phyloP scores from a whole-genome alignment of 2,888 invertebrate genomes.

The Philhelius pedissequus region DNA sequence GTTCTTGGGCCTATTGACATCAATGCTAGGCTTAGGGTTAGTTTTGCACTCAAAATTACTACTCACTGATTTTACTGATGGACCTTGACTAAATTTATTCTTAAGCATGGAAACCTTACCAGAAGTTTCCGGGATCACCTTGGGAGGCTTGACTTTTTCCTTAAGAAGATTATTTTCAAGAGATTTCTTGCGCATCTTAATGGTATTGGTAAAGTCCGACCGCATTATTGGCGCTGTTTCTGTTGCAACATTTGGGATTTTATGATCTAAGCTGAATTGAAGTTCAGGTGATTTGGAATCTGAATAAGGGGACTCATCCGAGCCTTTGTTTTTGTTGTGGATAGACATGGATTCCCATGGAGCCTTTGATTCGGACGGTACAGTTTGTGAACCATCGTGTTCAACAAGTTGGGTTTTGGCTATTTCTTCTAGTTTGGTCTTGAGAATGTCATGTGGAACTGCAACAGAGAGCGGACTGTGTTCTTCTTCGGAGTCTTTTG shows the following conservation, averaged over 20 bases:
- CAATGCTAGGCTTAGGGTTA: constrained; percentile 69
- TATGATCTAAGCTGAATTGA: constrained; percentile 23
- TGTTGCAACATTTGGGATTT: constrained; percentile 43
- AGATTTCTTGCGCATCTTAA: constrained; percentile 78
- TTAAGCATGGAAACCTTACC: constrained; percentile 77
- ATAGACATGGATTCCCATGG: neutral
- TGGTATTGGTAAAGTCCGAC: constrained; percentile 78
- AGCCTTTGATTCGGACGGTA: neutral
- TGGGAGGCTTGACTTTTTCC: constrained; percentile 74
- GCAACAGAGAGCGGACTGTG: constrained; percentile 71
- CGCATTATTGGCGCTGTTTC: constrained; percentile 75
- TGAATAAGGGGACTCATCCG: neutral
- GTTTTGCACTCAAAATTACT: constrained; percentile 58
- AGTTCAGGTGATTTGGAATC: constrained; percentile 22
- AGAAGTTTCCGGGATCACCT: constrained; percentile 72
- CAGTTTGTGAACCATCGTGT: constrained; percentile 34
- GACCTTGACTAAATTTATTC: constrained; percentile 73
- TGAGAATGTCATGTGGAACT: constrained; percentile 73
- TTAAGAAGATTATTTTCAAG: constrained; percentile 76
- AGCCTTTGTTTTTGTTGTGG: neutral
- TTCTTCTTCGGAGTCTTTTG: constrained; percentile 54
- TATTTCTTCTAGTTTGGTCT: constrained; percentile 77
- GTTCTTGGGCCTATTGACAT: constrained; percentile 70
- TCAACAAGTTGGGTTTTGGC: constrained; percentile 71
- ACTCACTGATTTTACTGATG: constrained; percentile 50